Conservation (phyloP, 2,888 invertebrate species). For the Argyresthia goedartella region DNA sequence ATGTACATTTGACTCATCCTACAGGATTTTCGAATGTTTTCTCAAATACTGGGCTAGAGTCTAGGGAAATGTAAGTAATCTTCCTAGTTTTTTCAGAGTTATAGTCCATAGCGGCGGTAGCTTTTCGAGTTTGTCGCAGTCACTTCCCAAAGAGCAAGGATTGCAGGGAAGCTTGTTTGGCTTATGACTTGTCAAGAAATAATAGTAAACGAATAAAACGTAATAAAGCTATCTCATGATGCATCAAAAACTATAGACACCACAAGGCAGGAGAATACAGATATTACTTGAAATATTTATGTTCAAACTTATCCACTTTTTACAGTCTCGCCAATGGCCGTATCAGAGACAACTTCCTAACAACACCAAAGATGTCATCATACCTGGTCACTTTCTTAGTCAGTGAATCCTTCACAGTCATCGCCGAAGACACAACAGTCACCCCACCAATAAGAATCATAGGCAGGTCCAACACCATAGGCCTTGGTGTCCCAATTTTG, state of each 20-base stretch:
- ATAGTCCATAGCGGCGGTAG: neutral
- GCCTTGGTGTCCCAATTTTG: slow-evolving; percentile 24
- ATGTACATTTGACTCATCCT: slow-evolving; percentile 74
- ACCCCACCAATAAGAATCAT: slow-evolving; percentile 50
- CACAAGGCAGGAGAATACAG: too few species aligned
- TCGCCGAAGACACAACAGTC: slow-evolving; percentile 39
- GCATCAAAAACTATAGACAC: too few species aligned
- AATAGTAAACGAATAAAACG: too few species aligned
- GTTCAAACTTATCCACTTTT: too few species aligned
- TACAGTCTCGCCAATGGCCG: slow-evolving; percentile 26
- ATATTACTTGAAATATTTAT: too few species aligned
- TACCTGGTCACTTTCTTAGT: slow-evolving; percentile 90
- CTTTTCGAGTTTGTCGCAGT: neutral
- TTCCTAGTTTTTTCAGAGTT: neutral
- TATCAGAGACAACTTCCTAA: slow-evolving; percentile 43
- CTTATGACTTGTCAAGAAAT: too few species aligned
- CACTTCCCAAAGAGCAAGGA: too few species aligned
- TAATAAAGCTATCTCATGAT: too few species aligned
- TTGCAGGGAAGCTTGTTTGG: too few species aligned
- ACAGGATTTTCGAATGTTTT: slow-evolving; percentile 50
- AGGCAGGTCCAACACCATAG: slow-evolving; percentile 47
- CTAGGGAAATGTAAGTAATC: slow-evolving; percentile 25
- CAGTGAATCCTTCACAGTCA: slow-evolving; percentile 49
- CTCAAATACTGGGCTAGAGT: slow-evolving; percentile 72
- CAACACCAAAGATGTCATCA: slow-evolving; percentile 81